These are phyloP conservation scores for Lophius piscatorius DNA, from an alignment of 2,113 vertebrate species.

Conservation along the genomic window DNA sequence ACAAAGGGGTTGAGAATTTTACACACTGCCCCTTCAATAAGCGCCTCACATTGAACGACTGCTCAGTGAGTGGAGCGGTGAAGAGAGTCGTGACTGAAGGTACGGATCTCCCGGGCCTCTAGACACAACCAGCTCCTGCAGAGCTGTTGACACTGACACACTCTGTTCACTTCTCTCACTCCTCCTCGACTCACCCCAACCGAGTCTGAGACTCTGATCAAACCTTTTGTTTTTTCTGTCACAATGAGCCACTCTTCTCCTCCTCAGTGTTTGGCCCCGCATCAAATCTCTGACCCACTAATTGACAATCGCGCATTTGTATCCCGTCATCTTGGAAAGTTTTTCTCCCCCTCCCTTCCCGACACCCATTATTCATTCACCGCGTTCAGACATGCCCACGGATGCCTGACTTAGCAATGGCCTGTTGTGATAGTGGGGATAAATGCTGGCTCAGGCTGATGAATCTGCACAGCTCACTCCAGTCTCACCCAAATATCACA, in stretches of 20 bases:
- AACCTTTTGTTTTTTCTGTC: conserved; percentile 62
- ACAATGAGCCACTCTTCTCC: conserved; percentile 74
- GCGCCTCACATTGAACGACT: too few species aligned
- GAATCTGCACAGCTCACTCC: too few species aligned
- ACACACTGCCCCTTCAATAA: too few species aligned
- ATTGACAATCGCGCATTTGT: conserved; percentile 77
- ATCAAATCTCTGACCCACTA: conserved; percentile 71
- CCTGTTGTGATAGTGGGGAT: too few species aligned
- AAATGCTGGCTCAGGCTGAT: background rate
- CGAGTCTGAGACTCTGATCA: conserved; percentile 44
- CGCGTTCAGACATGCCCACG: conserved; percentile 8
- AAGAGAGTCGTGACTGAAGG: too few species aligned
- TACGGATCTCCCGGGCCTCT: too few species aligned
- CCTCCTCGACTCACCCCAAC: background rate
- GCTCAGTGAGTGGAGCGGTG: too few species aligned
- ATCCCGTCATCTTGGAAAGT: conserved; percentile 60
- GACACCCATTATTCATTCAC: background rate
- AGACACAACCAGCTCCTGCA: too few species aligned
- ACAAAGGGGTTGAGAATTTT: too few species aligned
- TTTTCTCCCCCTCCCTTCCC: conserved; percentile 13
- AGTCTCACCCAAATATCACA: too few species aligned
- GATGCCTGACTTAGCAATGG: conserved; percentile 6
- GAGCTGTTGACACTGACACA: background rate
- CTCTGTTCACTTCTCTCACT: background rate
- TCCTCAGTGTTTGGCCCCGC: conserved; percentile 57